phyloP scores from a whole-genome alignment of 2,797 vertebrate genomes.

The Prunella strophiata region DNA sequence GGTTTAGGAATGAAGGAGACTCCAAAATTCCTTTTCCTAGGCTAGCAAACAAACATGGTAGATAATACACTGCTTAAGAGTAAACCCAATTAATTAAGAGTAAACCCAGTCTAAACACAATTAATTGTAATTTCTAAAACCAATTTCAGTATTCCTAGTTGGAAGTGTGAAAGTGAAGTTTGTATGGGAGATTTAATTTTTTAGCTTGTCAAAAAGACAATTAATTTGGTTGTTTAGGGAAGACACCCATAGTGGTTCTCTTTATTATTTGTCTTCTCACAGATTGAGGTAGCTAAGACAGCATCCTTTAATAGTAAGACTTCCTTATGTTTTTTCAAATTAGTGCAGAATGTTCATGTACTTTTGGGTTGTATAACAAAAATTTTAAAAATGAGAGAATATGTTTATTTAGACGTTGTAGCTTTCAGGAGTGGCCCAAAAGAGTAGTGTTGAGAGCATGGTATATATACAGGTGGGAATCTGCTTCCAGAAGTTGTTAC shows the following conservation, averaged over 20 bases:
- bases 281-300: background rate
- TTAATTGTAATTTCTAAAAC: background rate
- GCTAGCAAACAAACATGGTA: background rate
- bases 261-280: background rate
- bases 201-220: background rate
- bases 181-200: background rate
- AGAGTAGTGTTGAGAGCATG: background rate
- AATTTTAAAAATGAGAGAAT: background rate
- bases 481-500: background rate
- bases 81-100: background rate
- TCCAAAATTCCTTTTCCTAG: background rate
- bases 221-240: background rate
- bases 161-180: background rate
- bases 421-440: background rate
- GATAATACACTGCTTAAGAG: background rate
- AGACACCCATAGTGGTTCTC: background rate
- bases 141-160: background rate
- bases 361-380: background rate
- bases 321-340: background rate
- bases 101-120: background rate
- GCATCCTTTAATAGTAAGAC: background rate
- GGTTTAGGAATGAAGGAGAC: background rate
- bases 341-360: accelerated
- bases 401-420: background rate
- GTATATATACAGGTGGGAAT: accelerated